A percentile compares a stretch with the other conserved stretches of the same genome.
phyloP scores from a whole-genome alignment of 64 coral and sea anemone species.

The Porites lutea region DNA sequence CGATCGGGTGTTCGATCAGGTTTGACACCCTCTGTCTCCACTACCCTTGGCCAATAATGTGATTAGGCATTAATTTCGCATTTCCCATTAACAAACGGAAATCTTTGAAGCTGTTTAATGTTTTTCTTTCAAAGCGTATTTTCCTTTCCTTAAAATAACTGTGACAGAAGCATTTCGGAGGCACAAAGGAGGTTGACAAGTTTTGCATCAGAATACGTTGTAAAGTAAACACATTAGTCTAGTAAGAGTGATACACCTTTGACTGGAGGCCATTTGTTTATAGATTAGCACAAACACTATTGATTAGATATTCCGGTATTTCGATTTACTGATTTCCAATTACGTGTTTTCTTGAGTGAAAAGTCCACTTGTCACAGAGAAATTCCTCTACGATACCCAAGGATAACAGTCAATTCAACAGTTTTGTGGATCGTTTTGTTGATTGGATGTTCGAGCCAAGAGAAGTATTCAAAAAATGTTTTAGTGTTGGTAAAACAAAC shows the following conservation, averaged over 20 bases:
- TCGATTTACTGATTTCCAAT: not conserved
- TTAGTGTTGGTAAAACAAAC: constrained; percentile 30
- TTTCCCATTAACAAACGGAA: constrained; percentile 58
- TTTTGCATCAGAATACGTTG: constrained; percentile 37
- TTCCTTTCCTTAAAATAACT: constrained; percentile 8
- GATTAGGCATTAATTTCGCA: constrained; percentile 43
- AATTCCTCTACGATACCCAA: not conserved
- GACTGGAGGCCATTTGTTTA: constrained; percentile 40
- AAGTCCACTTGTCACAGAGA: not conserved
- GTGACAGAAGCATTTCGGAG: constrained; percentile 31
- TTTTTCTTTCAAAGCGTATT: constrained; percentile 24
- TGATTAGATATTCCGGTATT: constrained; percentile 57
- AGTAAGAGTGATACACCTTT: constrained; percentile 44
- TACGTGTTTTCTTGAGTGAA: not conserved
- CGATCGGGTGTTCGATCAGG: not conserved
- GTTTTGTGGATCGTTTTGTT: not conserved
- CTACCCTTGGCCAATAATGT: not conserved
- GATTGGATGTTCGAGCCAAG: not conserved
- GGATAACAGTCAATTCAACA: not conserved
- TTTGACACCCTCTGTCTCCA: not conserved
- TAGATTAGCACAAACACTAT: constrained; percentile 43
- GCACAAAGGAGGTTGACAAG: constrained; percentile 23
- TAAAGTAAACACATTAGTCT: constrained; percentile 51
- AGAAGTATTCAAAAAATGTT: constrained; percentile 43
- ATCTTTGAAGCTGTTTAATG: constrained; percentile 41